A percentile compares a stretch with the other conserved stretches of the same genome.
These are phyloP conservation scores for Tetragonula carbonaria DNA, from an alignment of 2,888 invertebrate genomes.

Conservation along the genomic window DNA sequence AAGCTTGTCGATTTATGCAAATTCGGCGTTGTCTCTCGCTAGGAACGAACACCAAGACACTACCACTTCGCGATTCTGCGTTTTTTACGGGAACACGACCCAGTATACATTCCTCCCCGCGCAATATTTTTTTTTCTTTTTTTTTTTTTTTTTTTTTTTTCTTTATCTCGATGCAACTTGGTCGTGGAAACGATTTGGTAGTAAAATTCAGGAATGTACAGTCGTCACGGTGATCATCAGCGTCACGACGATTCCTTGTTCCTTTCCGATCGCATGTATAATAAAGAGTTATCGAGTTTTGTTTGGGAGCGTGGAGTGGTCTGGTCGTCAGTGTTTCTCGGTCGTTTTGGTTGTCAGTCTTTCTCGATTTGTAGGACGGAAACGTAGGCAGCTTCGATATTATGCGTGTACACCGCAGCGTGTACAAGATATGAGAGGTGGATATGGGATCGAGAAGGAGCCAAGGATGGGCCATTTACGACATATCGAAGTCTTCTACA, in stretches of 20 bases:
- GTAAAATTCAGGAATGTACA: constrained; percentile 63
- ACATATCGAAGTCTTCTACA: constrained; percentile 73
- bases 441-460: constrained; percentile 32
- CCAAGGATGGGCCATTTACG: constrained; percentile 67
- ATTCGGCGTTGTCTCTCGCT: neutral
- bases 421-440: constrained; percentile 45
- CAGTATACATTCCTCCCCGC: constrained; percentile 12
- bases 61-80: neutral
- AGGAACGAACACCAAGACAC: neutral
- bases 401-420: constrained; percentile 39
- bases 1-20: neutral
- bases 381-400: constrained; percentile 62
- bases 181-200: constrained; percentile 54
- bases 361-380: constrained; percentile 38
- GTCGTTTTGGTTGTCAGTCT: constrained; percentile 50
- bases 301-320: constrained; percentile 44
- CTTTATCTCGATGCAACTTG: constrained; percentile 8
- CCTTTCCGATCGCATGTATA: constrained; percentile 53
- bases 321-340: constrained; percentile 53
- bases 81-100: neutral
- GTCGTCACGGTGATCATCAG: constrained; percentile 42
- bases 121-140: constrained; percentile 7
- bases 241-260: constrained; percentile 17
- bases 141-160: too few species aligned
- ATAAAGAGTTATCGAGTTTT: constrained; percentile 64